These are phyloP conservation scores for Muscicapa comitata DNA, from an alignment of 2,797 vertebrate genomes.

Conservation along the genomic window DNA sequence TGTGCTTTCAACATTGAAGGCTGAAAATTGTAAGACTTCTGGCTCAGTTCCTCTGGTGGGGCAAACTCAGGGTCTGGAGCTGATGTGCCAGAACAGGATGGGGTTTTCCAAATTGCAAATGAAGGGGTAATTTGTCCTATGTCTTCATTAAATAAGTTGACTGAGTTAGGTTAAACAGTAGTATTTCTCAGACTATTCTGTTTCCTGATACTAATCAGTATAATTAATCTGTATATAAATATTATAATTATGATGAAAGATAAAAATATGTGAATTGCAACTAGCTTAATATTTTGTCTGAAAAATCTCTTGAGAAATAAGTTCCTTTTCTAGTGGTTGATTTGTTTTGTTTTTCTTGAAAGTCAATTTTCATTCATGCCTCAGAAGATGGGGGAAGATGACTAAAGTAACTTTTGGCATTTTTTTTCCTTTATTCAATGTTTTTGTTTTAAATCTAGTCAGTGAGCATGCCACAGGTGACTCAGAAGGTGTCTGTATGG, in stretches of 20 bases:
- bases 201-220: background rate
- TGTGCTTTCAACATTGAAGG: background rate
- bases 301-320: background rate
- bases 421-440: background rate
- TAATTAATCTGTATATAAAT: slow-evolving; percentile 1
- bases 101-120: background rate
- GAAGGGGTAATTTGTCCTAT: background rate
- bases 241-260: background rate
- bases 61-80: background rate
- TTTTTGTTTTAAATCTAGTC: background rate
- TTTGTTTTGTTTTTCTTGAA: background rate
- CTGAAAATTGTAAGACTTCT: background rate
- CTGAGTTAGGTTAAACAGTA: background rate
- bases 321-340: background rate
- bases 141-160: background rate
- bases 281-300: background rate
- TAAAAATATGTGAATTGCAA: background rate
- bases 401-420: background rate
- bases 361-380: background rate
- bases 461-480: background rate
- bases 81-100: background rate
- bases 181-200: background rate
- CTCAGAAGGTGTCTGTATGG: background rate
- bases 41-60: background rate
- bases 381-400: background rate